phyloP scores from a whole-genome alignment of 2,888 invertebrate species.

The Drosophila stalkeri region DNA sequence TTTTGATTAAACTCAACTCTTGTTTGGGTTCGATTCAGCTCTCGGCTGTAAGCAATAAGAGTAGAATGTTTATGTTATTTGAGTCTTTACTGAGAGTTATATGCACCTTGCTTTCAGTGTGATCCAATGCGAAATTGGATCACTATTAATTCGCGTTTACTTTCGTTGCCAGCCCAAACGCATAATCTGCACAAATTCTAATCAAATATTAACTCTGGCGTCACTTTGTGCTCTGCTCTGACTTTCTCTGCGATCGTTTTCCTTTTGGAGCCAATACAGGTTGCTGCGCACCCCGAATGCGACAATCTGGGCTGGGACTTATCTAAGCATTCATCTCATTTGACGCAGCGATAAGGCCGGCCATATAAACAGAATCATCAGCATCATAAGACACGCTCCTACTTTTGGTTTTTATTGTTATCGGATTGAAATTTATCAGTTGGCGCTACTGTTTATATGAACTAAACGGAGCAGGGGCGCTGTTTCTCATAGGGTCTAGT shows the following conservation, averaged over 20 bases:
- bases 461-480: slow-evolving; percentile 26
- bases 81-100: background rate
- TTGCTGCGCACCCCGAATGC: slow-evolving; percentile 54
- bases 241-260: slow-evolving; percentile 36
- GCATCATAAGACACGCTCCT: slow-evolving; percentile 33
- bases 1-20: slow-evolving; percentile 19
- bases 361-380: slow-evolving; percentile 53
- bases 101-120: slow-evolving; percentile 8
- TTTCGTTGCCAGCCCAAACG: slow-evolving; percentile 30
- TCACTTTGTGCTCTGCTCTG: slow-evolving; percentile 29
- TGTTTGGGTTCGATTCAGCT: slow-evolving; percentile 16
- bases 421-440: slow-evolving; percentile 52
- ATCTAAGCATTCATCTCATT: slow-evolving; percentile 63
- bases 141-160: slow-evolving; percentile 33
- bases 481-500: slow-evolving; percentile 12
- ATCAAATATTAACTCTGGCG: slow-evolving; percentile 45
- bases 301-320: slow-evolving; percentile 56
- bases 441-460: slow-evolving; percentile 46
- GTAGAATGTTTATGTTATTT: slow-evolving; percentile 2
- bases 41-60: slow-evolving; percentile 42
- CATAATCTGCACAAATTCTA: slow-evolving; percentile 29
- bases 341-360: slow-evolving; percentile 70
- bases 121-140: slow-evolving; percentile 22
- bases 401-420: slow-evolving; percentile 29
- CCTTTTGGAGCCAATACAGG: slow-evolving; percentile 11